These are phyloP conservation scores for Agapornis canus DNA, from an alignment of 2,797 vertebrate species.

Conservation along the genomic window DNA sequence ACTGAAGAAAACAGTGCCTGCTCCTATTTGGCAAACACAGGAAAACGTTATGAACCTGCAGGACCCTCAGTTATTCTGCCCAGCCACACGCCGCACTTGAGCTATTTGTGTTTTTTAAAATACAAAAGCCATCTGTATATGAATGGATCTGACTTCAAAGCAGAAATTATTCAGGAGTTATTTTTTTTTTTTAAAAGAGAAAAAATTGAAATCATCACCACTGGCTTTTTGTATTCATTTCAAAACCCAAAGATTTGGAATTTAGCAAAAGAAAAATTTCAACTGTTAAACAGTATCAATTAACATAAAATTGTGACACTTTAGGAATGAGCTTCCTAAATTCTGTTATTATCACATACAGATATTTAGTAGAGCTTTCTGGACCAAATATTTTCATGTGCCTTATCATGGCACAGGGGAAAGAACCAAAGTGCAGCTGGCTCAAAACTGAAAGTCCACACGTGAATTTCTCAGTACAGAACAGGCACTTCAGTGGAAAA, in stretches of 20 bases:
- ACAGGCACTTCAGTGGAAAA: conserved; percentile 28
- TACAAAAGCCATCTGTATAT: background rate
- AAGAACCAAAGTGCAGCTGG: conserved; percentile 8
- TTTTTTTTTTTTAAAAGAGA: too few species aligned
- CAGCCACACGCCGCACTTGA: fast-evolving
- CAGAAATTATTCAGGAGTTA: background rate
- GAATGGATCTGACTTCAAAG: background rate
- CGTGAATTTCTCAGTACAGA: background rate
- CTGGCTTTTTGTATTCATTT: background rate
- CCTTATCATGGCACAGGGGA: background rate
- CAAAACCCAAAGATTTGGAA: background rate
- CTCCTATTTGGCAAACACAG: background rate
- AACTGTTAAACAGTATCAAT: background rate
- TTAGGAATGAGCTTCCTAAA: background rate
- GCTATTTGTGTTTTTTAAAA: background rate
- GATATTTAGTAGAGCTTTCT: background rate
- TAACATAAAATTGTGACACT: background rate
- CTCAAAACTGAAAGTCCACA: background rate
- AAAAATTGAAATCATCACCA: background rate
- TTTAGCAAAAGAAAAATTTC: background rate
- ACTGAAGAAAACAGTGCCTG: background rate
- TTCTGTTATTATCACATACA: background rate
- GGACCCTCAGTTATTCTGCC: background rate
- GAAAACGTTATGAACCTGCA: background rate
- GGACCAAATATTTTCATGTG: background rate